phyloP scores from a whole-genome alignment of 2,797 vertebrate genomes.

The Philypnodon macrostomus region DNA sequence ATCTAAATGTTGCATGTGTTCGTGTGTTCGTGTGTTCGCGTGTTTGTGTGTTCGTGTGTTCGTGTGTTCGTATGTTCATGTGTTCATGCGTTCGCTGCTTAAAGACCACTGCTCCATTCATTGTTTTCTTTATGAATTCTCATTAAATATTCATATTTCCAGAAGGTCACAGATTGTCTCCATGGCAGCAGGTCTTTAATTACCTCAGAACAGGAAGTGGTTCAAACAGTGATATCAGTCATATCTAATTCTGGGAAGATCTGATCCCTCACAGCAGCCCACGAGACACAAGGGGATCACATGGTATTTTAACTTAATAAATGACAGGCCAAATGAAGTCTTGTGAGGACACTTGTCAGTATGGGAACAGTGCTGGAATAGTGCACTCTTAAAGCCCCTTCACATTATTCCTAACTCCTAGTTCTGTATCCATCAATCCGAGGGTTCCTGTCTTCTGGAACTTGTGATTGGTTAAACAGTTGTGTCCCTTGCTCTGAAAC shows the following conservation, averaged over 20 bases:
- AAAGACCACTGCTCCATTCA: background rate
- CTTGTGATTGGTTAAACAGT: too few species aligned
- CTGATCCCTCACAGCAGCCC: conserved; percentile 20
- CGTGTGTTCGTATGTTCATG: too few species aligned
- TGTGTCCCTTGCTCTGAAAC: too few species aligned
- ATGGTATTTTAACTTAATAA: conserved; percentile 52
- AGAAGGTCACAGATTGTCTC: conserved; percentile 2
- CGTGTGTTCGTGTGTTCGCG: too few species aligned
- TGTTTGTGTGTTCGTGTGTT: too few species aligned
- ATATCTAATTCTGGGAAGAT: conserved; percentile 20
- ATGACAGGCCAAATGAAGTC: conserved; percentile 43
- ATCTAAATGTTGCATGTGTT: too few species aligned
- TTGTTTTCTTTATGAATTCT: conserved; percentile 3
- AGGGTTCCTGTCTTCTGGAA: too few species aligned
- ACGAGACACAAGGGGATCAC: conserved; percentile 29
- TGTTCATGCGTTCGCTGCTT: background rate
- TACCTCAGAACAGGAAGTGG: conserved; percentile 22
- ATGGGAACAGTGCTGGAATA: conserved; percentile 17
- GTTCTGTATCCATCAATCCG: too few species aligned
- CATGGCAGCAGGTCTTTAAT: conserved; percentile 19
- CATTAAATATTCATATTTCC: conserved; percentile 20
- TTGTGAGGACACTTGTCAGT: conserved; percentile 46
- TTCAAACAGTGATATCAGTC: conserved; percentile 2
- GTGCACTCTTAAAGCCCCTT: conserved; percentile 18
- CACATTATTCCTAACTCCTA: too few species aligned